These are phyloP conservation scores for Andricus quercusramuli DNA, from an alignment of 2,888 invertebrate species.

Conservation along the genomic window DNA sequence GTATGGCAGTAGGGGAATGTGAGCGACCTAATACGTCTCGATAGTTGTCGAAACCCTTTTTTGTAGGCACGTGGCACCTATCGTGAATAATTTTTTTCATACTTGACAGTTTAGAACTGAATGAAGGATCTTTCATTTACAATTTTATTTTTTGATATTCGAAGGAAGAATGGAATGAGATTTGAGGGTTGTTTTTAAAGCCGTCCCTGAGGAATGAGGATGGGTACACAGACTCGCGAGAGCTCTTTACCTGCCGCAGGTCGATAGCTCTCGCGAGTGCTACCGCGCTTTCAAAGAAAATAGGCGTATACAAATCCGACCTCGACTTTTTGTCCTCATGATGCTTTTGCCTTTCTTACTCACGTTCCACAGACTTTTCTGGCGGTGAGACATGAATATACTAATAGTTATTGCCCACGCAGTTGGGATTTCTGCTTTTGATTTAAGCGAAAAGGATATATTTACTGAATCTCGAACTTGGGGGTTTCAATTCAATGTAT, in stretches of 20 bases:
- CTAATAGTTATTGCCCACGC: conserved; percentile 5
- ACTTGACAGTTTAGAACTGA: neutral
- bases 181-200: neutral
- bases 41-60: too few relatives aligned
- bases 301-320: conserved; percentile 8
- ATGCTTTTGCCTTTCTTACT: neutral
- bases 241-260: neutral
- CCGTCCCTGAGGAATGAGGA: conserved; percentile 1
- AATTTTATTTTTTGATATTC: neutral
- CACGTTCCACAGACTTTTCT: neutral
- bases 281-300: conserved; percentile 9
- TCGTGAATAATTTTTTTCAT: too few relatives aligned
- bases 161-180: neutral
- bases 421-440: neutral
- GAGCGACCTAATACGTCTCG: too few relatives aligned
- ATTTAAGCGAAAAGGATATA: neutral
- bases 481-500: too few relatives aligned
- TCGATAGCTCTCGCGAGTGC: neutral
- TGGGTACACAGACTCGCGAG: neutral
- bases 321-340: neutral
- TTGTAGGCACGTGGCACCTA: too few relatives aligned
- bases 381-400: neutral
- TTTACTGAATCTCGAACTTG: neutral
- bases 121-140: neutral
- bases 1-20: too few relatives aligned